Evolutionary conservation across 2,797 vertebrate species (phyloP), one percentile per base, ranked within the genome.

Genomic region (Aulostomus chinensis): DNA sequence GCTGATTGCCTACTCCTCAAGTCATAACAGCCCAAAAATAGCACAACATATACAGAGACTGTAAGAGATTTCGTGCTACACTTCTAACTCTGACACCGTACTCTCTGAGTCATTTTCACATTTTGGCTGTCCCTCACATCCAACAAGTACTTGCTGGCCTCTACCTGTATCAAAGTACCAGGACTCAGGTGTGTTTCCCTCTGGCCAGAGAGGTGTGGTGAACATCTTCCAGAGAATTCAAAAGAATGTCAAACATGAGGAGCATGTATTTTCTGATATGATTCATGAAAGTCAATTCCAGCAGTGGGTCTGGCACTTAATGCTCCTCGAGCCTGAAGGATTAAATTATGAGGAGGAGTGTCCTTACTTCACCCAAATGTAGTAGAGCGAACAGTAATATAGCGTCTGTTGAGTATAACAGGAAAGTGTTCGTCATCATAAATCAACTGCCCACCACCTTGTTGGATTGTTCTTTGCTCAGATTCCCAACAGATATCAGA

Each of bases 101-200:
- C 6, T n/a, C n/a, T n/a, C 9, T 47, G 33, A 57, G 25, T 35
- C 12, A 12, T 20, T 54, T 53, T 48, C 25, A 30, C 54, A 57
- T 29, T 64, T 42, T 24, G 34, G 24, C 33, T 7, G 15, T n/a
- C 42, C 3, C 9, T 56, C 33, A 32, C 39, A 30, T 68, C 55
- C 56, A 74, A 71, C 68, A 76, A 63, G 77, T 78, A 42, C 71
- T 56, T 53, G 77, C 80, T 80, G 61, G 63, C 80, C 78, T 49
- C 13, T 25, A 51, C 33, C 18, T n/a, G 32, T n/a, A 31, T 24
- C 4, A 9, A 35, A 33, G 21, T 24, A 5, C 21, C 13, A 31
- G 20, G 13, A 33, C 54, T 52, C 53, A 69, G 58, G 70, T 71
- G 58, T 59, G 53, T 58, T 63, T 28, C 39, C 57, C 40, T 52